phyloP scores from a whole-genome alignment of 2,888 invertebrate species.

The Masnerella sp. region DNA sequence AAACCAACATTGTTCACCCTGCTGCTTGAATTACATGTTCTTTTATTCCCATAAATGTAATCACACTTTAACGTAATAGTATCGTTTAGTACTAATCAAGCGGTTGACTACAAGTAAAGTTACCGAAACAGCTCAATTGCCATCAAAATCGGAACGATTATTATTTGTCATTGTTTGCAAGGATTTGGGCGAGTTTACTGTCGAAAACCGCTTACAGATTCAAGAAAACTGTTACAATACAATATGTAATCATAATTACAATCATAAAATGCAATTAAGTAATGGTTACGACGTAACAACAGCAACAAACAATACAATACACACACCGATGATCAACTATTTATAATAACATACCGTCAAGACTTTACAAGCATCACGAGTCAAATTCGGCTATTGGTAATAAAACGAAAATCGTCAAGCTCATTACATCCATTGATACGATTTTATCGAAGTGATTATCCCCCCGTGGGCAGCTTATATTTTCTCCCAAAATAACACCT shows the following conservation, averaged over 20 bases:
- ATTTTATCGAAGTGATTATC: conserved; percentile 30
- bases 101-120: too few relatives aligned
- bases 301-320: conserved; percentile 51
- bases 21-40: too few relatives aligned
- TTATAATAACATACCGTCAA: conserved; percentile 27
- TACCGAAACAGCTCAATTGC: too few relatives aligned
- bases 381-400: conserved; percentile 46
- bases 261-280: conserved; percentile 35
- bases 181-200: conserved; percentile 7
- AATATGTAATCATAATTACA: conserved; percentile 14
- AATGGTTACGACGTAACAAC: conserved; percentile 37
- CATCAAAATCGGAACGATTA: too few relatives aligned
- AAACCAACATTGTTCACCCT: too few relatives aligned
- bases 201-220: conserved; percentile 1
- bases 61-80: too few relatives aligned
- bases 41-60: too few relatives aligned
- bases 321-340: conserved; percentile 36
- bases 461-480: too few relatives aligned
- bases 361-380: conserved; percentile 45
- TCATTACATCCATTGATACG: conserved; percentile 41
- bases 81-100: too few relatives aligned
- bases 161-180: background rate
- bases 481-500: conserved; percentile 29
- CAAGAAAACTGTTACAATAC: background rate
- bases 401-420: conserved; percentile 41